Conservation (phyloP, 2,888 invertebrate genomes). For the Beris chalybata region DNA sequence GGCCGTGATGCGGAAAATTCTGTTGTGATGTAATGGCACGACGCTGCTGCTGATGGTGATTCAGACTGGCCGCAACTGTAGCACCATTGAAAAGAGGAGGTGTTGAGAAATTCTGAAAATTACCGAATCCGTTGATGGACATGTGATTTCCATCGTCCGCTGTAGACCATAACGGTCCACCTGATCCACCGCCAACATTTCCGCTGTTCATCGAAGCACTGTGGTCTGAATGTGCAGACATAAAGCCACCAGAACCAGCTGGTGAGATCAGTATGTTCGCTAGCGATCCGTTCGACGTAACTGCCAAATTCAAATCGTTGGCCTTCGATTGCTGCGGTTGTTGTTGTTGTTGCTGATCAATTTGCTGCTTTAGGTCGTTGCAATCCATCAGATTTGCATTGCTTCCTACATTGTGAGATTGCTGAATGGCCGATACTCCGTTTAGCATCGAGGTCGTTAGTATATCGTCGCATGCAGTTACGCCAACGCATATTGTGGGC, state of each 20-base stretch:
- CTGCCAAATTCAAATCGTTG: slow-evolving; percentile 35
- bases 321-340: slow-evolving; percentile 12
- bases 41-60: slow-evolving; percentile 39
- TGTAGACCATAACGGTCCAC: slow-evolving; percentile 38
- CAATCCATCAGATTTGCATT: slow-evolving; percentile 13
- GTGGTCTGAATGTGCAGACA: slow-evolving; percentile 36
- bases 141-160: slow-evolving; percentile 40
- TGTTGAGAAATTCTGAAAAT: slow-evolving; percentile 40
- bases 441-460: slow-evolving; percentile 27
- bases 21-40: slow-evolving; percentile 39
- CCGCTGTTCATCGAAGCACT: slow-evolving; percentile 21
- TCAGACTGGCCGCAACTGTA: slow-evolving; percentile 18
- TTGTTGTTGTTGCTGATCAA: slow-evolving; percentile 28
- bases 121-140: slow-evolving; percentile 40
- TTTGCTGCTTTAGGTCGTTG: slow-evolving; percentile 20
- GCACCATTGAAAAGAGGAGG: slow-evolving; percentile 38
- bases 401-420: slow-evolving; percentile 25
- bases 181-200: slow-evolving; percentile 20
- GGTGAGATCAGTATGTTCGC: slow-evolving; percentile 38
- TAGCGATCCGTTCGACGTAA: slow-evolving; percentile 36
- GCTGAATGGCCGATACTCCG: slow-evolving; percentile 19
- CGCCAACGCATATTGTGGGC: slow-evolving; percentile 37
- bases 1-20: slow-evolving; percentile 38
- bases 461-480: slow-evolving; percentile 18
- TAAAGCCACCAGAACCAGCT: slow-evolving; percentile 33